These are phyloP conservation scores for Ardeotis arabs DNA, from an alignment of 2,113 vertebrate species.

Conservation along the genomic window DNA sequence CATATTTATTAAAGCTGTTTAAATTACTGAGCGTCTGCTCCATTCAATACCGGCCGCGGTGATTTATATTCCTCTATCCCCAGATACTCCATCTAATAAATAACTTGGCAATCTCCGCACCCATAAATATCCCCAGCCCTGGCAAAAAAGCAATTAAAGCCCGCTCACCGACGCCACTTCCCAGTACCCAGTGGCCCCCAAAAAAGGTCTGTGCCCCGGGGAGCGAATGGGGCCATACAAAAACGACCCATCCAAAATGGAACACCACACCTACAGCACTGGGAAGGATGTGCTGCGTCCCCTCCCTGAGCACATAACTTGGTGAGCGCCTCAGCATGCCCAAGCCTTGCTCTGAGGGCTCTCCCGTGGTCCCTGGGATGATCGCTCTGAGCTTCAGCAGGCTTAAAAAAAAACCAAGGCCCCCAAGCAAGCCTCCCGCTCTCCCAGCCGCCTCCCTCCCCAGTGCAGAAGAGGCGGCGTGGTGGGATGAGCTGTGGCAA, in stretches of 20 bases:
- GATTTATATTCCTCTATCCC: slow-evolving; percentile 79
- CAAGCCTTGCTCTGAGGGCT: fast-evolving
- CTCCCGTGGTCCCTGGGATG: fast-evolving
- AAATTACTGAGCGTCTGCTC: slow-evolving; percentile 79
- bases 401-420: too few relatives aligned
- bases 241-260: fast-evolving
- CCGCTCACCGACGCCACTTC: not conserved
- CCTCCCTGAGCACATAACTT: fast-evolving
- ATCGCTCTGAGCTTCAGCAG: not conserved
- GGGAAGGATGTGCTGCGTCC: not conserved
- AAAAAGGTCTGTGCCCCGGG: not conserved
- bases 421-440: too few relatives aligned
- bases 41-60: slow-evolving; percentile 71
- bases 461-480: not conserved
- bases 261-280: fast-evolving
- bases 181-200: not conserved
- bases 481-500: not conserved
- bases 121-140: slow-evolving; percentile 71
- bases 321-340: not conserved
- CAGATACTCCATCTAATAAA: slow-evolving; percentile 78
- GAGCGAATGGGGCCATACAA: not conserved
- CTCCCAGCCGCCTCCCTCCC: not conserved
- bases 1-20: slow-evolving; percentile 81
- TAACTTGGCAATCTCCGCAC: slow-evolving; percentile 75
- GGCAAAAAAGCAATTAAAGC: slow-evolving; percentile 77